phyloP scores from a whole-genome alignment of 2,888 invertebrate genomes.

The Margaritifera margaritifera region DNA sequence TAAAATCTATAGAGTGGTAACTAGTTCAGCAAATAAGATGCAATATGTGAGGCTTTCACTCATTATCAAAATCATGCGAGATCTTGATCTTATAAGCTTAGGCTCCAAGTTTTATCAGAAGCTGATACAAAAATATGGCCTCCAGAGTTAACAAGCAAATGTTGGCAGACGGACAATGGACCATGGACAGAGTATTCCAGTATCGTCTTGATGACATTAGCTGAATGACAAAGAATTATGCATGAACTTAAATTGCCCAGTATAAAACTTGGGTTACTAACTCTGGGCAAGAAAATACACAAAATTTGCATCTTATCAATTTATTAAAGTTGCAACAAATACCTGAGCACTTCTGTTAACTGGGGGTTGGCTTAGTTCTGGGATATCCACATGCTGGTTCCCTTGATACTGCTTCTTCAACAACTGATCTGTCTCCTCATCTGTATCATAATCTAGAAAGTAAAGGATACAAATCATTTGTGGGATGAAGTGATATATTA shows the following conservation, averaged over 20 bases:
- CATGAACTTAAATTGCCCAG: background rate
- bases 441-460: conserved; percentile 85
- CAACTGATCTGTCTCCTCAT: conserved; percentile 96
- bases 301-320: no score
- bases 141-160: no score
- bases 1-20: no score
- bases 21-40: no score
- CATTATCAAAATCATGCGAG: no score
- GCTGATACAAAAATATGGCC: no score
- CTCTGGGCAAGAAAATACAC: background rate
- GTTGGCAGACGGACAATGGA: no score
- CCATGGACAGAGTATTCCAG: no score
- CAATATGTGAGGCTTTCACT: no score
- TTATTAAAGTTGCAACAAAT: conserved; percentile 1
- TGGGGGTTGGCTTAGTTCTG: conserved; percentile 65
- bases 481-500: no score
- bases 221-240: background rate
- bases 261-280: background rate
- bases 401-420: conserved; percentile 86
- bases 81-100: no score
- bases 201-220: background rate
- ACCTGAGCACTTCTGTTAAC: conserved; percentile 60
- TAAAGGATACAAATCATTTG: background rate
- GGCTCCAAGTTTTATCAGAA: no score
- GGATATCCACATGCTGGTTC: conserved; percentile 70